Evolutionary conservation across 2,797 vertebrate genomes (phyloP), one percentile per base, ranked within the genome.

Genomic region (Prunella strophiata): DNA sequence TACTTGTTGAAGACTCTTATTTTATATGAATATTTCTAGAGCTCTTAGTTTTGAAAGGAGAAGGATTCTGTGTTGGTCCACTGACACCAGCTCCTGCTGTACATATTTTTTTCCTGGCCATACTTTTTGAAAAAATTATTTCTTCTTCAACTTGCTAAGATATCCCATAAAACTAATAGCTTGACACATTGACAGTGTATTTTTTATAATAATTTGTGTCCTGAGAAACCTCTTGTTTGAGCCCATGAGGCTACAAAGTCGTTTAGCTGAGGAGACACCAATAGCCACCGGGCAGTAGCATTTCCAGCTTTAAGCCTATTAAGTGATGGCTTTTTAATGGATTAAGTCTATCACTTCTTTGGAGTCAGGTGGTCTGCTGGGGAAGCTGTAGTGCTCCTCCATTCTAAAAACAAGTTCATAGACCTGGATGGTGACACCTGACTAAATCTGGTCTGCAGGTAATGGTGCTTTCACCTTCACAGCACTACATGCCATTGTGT

Each of bases 101-200:
- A 55, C 3, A 1, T 16, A 16, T 50, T 18, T 51, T 81, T 87
- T 57, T 83, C 9, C 45, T 68, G 36, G 12, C 4, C 26, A 20
- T 55, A 75, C 10, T 23, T 82, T 87, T 77, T 89, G 59, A 86
- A 92, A 93, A 88, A 77, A 47, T 14, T 16, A 58, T 61, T 95
- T n/a, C 67, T 51, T 74, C 51, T 95, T 85, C 70, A 22, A 4
- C 63, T 95, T 95, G 30, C 58, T 92, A 61, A 88, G 47, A 72
- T 83, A 32, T 78, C 55, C 66, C 48, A 18, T 40, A 29, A 61
- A 43, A 38, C 13, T 40, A 91, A 76, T 32, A 38, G 86, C 57
- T 47, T 78, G 57, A 73, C 42, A 92, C 51, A 84, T 20, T 10
- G 11, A 27, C 12, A 54, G n/a, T 19, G 9, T 70, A 7, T 52